Conservation (phyloP, 1,140 invertebrate species). For the Linepithema humile region DNA sequence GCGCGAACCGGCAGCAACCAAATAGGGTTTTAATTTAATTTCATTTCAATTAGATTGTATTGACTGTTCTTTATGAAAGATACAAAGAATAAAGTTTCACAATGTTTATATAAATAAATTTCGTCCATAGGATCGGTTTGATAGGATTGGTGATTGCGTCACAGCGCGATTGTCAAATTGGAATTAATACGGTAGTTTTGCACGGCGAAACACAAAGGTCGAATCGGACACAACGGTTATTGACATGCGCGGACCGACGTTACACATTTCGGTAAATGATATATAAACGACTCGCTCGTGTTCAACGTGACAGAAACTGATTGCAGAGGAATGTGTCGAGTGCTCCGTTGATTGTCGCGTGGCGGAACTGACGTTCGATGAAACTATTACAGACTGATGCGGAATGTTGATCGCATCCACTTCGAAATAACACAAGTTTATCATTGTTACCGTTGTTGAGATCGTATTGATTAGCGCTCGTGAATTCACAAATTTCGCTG, state of each 20-base stretch:
- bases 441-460: background rate
- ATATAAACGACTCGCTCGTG: constrained; percentile 6
- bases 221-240: background rate
- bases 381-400: constrained; percentile 10
- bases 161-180: background rate
- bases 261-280: constrained; percentile 34
- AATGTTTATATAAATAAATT: background rate
- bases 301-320: constrained; percentile 23
- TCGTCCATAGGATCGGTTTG: background rate
- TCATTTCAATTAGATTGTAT: too few species aligned
- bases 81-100: too few species aligned
- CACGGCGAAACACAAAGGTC: background rate
- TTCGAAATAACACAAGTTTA: constrained; percentile 25
- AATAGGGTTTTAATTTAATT: background rate
- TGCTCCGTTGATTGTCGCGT: constrained; percentile 1
- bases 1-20: background rate
- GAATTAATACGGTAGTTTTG: background rate
- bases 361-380: background rate
- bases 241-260: background rate
- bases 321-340: constrained; percentile 8
- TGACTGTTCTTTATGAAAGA: too few species aligned
- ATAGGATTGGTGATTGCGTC: background rate
- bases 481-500: background rate
- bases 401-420: constrained; percentile 16
- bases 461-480: background rate